Percentiles rank a stretch among this genome's conserved stretches.
Conservation (phyloP, 2,888 invertebrate genomes). For the Callimorpha dominula region DNA sequence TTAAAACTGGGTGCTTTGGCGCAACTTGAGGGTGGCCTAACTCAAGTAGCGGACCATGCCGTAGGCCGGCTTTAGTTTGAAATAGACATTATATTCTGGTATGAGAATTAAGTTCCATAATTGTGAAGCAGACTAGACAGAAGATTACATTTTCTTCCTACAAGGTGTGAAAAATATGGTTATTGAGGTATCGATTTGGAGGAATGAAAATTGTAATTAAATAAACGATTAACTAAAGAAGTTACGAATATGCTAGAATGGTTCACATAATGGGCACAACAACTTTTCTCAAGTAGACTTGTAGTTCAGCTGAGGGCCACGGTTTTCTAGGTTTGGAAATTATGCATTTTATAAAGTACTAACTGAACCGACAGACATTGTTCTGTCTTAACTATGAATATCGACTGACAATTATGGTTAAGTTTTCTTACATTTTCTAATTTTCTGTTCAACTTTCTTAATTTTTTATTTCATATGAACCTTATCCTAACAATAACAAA, state of each 20-base stretch:
- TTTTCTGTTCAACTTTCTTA: too few species aligned
- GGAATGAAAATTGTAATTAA: constrained; percentile 13
- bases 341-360: background rate
- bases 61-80: constrained; percentile 18
- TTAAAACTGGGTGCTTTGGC: constrained; percentile 20
- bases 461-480: too few species aligned
- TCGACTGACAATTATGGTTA: too few species aligned
- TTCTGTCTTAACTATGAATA: too few species aligned
- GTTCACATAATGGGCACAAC: constrained; percentile 10
- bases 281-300: constrained; percentile 18
- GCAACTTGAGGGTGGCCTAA: constrained; percentile 22
- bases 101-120: constrained; percentile 7
- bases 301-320: constrained; percentile 3
- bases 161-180: constrained; percentile 4
- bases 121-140: constrained; percentile 9
- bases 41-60: constrained; percentile 24
- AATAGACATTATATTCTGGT: constrained; percentile 18
- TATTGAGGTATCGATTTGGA: constrained; percentile 1
- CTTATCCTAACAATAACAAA: too few species aligned
- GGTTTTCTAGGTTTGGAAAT: constrained; percentile 10
- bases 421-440: too few species aligned
- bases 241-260: background rate
- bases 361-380: background rate
- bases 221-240: background rate
- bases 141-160: constrained; percentile 13